phyloP scores from a whole-genome alignment of 92 coral and sea anemone species.

The Actinostola sp. region DNA sequence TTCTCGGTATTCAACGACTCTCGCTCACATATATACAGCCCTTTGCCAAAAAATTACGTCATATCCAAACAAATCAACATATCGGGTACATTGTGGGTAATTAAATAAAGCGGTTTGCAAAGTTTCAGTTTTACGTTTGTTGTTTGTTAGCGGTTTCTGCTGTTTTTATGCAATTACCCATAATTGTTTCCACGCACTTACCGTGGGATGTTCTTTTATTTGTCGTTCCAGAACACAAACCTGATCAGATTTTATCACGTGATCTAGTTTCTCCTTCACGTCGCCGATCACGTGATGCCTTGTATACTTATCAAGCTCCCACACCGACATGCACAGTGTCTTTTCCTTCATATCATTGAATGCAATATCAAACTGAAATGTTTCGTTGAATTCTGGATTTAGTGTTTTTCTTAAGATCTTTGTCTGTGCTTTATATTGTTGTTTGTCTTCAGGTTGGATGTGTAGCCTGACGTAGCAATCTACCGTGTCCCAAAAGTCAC shows the following conservation, averaged over 20 bases:
- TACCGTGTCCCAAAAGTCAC: slow-evolving; percentile 88
- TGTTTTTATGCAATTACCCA: too few species aligned
- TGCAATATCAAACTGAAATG: slow-evolving; percentile 51
- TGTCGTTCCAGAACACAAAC: slow-evolving; percentile 56
- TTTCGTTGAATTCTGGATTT: slow-evolving; percentile 61
- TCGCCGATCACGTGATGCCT: slow-evolving; percentile 81
- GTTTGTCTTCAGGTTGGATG: slow-evolving; percentile 63
- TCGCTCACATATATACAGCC: too few species aligned
- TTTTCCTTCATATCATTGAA: slow-evolving; percentile 42
- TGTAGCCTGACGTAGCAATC: slow-evolving; percentile 76
- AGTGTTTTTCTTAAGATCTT: slow-evolving; percentile 51
- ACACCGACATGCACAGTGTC: slow-evolving; percentile 57
- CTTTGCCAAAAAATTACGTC: too few species aligned
- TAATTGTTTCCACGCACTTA: slow-evolving; percentile 22
- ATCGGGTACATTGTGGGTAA: too few species aligned
- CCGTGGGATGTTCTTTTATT: slow-evolving; percentile 55
- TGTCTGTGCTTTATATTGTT: slow-evolving; percentile 51
- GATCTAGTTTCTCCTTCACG: slow-evolving; percentile 56
- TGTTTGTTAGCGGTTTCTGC: too few species aligned
- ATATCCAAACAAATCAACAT: too few species aligned
- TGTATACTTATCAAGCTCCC: slow-evolving; percentile 82
- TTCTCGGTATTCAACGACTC: too few species aligned
- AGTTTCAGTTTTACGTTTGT: too few species aligned
- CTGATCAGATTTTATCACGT: slow-evolving; percentile 61
- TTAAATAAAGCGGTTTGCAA: too few species aligned